Base-by-base conservation (phyloP, 2,888 invertebrate species). In the Furcula furcula region DNA sequence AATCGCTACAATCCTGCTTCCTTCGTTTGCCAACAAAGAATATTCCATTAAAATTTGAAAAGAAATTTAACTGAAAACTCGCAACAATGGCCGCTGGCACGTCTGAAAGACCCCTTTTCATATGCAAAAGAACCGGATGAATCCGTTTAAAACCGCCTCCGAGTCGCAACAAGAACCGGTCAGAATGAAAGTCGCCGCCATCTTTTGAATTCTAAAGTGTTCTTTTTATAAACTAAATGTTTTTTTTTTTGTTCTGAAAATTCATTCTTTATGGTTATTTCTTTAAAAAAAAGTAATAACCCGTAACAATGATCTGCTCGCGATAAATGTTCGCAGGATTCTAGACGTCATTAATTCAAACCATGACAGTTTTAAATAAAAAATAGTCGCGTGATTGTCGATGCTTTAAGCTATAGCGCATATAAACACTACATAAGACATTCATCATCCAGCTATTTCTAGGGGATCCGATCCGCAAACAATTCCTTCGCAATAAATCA, bases 51-150 rank as follows among this genome's bases (percentile, higher is more conserved):
- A 40, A 56, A 46, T 47, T 41, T 40, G 33, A 50, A 53, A 53
- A 30, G 37, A 35, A 55, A 42, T 26, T 36, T 44, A 46, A 41
- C 36, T 45, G 37, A 31, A 33, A 49, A 40, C 29, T 33, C 30
- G 27, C 16, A 56, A 54, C 54, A 56, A 48, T 33, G 39, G 31
- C 39, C 27, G 44, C 40, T 49, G 46, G 33, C 31, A 33, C 36
- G 46, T 56, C 38, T 49, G 35, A 47, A 53, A 55, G 40, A 35
- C 37, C 25, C 21, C 57, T 45, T 55, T 55, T 55, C 57, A 56
- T 56, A 55, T 55, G 57, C 57, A 50, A 55, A 55, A 40, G 42
- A 54, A 47, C 57, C 43, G 40, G 50, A 47, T 57, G 33, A 54
- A 55, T 57, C 47, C 47, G 27, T 54, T 54, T 55, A 40, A 34